Percentiles rank a stretch among this genome's conserved stretches.
phyloP scores from a whole-genome alignment of 2,888 invertebrate species.

The Autographa gamma region DNA sequence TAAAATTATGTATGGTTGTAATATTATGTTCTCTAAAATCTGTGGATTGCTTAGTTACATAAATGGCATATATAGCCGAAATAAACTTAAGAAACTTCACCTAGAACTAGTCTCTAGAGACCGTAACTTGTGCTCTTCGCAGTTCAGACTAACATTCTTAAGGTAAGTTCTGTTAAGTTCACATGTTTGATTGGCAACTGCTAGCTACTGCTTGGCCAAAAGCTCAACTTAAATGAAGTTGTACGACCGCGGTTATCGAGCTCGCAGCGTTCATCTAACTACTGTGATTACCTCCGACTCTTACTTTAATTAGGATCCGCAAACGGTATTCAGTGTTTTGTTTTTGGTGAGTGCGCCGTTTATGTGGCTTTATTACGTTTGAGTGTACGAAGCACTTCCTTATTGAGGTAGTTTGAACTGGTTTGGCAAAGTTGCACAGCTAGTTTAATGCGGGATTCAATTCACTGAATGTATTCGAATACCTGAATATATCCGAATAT shows the following conservation, averaged over 20 bases:
- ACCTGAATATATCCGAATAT: background rate
- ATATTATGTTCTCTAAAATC: background rate
- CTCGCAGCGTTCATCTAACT: conserved; percentile 28
- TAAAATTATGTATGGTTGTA: background rate
- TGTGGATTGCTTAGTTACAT: background rate
- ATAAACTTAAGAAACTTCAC: background rate
- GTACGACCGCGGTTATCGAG: conserved; percentile 55
- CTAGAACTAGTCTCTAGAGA: background rate
- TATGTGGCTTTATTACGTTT: conserved; percentile 22
- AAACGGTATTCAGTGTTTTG: conserved; percentile 25
- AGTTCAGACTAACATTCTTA: conserved; percentile 15
- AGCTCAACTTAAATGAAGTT: conserved; percentile 68
- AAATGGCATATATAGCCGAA: background rate
- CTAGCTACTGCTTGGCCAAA: conserved; percentile 39
- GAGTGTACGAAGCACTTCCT: background rate
- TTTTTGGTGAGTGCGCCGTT: conserved; percentile 21
- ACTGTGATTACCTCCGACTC: conserved; percentile 34
- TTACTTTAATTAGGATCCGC: conserved; percentile 44
- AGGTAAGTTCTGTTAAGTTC: conserved; percentile 45
- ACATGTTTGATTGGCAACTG: conserved; percentile 60
- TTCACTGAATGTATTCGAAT: background rate
- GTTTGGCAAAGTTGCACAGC: background rate
- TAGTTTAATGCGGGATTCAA: background rate
- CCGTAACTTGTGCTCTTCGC: background rate
- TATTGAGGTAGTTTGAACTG: conserved; percentile 12